Base-by-base conservation (phyloP, 1,140 invertebrate genomes). In the Pseudoatta argentina region DNA sequence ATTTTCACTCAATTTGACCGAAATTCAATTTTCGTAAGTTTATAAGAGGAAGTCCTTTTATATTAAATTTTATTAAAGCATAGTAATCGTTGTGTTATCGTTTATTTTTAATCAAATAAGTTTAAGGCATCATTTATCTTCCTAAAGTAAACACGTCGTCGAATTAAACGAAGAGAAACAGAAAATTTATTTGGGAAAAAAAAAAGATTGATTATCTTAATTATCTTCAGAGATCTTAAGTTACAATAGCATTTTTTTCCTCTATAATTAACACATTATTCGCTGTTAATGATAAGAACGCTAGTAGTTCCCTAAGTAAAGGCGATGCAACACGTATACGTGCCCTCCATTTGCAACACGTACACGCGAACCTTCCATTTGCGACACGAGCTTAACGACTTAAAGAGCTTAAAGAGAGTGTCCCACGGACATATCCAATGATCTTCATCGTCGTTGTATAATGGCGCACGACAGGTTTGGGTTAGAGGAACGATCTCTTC, bases 401-500 rank as follows among this genome's bases (percentile, higher is more conserved):
- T 83, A 75, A 83, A 83, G 79, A 61, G 69, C 79, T 83, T 83
- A 83, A 83, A 83, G 79, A 83, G 79, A 83, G 55, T 44, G 39
- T 83, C 39, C 27, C 55, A 34, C 39, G 18, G 69, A 75, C 55
- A 18, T 83, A 83, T 83, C 79, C 69, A 34, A 72, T 72, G 66
- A 83, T 83, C 69, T 73, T 72, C 39, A 44, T 27, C 55, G n/a
- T 67, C 48, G 79, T 51, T 61, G 39, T 18, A 61, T 73, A 83
- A 75, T 63, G 14, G 21, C 24, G 39, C 55, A 27, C 39, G 69
- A 83, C 44, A 83, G 39, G 34, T 73, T 83, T 75, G 69, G 51
- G 77, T 55, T 21, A 79, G 30, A 73, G 39, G n/a, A 55, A 61
- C 7, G 39, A 61, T 24, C 39, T 39, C 21, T 24, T 27, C 24